Base-by-base conservation (phyloP, 1,140 invertebrate species). In the Zaprionus camerounensis region DNA sequence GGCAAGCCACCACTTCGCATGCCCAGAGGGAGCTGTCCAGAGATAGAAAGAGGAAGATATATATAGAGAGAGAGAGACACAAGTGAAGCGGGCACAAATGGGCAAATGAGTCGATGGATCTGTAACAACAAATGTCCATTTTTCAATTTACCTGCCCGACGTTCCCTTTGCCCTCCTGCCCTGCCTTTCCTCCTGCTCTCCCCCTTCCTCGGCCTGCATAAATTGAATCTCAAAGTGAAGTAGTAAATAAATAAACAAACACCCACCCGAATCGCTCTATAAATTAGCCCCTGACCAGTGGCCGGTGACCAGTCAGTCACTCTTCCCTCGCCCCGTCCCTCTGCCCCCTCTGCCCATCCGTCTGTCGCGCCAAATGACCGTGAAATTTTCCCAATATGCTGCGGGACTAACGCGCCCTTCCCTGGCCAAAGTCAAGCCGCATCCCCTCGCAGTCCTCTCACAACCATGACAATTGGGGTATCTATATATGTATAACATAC, bases 381-480 rank as follows among this genome's bases (percentile, higher is more conserved):
- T 90, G 85, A 90, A 90, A 90, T 91, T 90, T 90, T 90, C 69
- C 82, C 85, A 90, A 90, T 90, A 90, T 81, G 85, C 85, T 84
- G 65, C 63, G 49, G 81, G 80, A 65, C 15, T 17, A 46, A 11
- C n/a, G 41, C 53, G 49, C 70, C 64, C 64, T 86, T 76, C 72
- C 72, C 72, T 51, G 73, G 61, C 26, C 15, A 17, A 17, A 41
- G 22, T 56, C 66, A 46, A 46, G 41, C 41, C 41, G 41, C 41
- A 11, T 36, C 24, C 44, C 44, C 56, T 34, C 17, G 1, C 41
- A n/a, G 15, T n/a, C 22, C 13, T 26, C 53, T 53, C 46, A n/a
- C 68, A 65, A 78, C 57, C 70, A 75, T 61, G 78, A 63, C 67
- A 62, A 62, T 72, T 55, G 49, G 64, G 34, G 7, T 44, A 41